Evolutionary conservation across 2,113 vertebrate species (phyloP).

Genomic region (Cheilinus undulatus): DNA sequence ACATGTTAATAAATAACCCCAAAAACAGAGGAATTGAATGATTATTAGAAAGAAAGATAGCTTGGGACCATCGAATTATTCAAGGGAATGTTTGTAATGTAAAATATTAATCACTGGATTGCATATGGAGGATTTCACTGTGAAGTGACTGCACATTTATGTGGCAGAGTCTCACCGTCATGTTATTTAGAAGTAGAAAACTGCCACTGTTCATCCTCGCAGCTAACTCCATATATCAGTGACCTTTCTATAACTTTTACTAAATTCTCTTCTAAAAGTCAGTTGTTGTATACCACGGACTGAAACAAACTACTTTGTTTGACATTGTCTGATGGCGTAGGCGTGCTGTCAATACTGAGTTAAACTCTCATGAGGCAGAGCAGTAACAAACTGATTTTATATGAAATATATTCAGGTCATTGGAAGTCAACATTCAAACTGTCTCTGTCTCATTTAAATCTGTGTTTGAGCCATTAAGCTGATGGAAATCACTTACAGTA

Average conservation of each 20-base stretch:
- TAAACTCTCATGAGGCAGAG: constrained; percentile 1
- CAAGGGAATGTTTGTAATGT: constrained; percentile 56
- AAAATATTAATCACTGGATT: constrained; percentile 47
- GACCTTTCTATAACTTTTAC: background rate
- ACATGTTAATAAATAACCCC: constrained; percentile 59
- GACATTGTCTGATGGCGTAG: constrained; percentile 30
- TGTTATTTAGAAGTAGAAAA: constrained; percentile 4
- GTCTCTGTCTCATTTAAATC: constrained; percentile 11
- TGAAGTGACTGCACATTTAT: background rate
- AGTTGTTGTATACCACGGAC: background rate
- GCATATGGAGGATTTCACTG: constrained; percentile 17
- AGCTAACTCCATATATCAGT: background rate
- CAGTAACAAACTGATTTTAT: background rate
- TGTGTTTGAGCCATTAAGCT: constrained; percentile 18
- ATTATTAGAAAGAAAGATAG: constrained; percentile 29
- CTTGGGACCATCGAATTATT: constrained; percentile 47
- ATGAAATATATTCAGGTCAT: constrained; percentile 34
- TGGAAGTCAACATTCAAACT: constrained; percentile 10
- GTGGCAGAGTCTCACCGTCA: constrained; percentile 5
- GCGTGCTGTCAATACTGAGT: constrained; percentile 24
- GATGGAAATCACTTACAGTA: constrained; percentile 5
- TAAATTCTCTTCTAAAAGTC: background rate
- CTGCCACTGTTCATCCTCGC: background rate
- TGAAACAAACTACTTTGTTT: background rate
- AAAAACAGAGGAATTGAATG: constrained; percentile 44